phyloP scores from a whole-genome alignment of 2,113 vertebrate species.

The Rhynchomys soricoides region DNA sequence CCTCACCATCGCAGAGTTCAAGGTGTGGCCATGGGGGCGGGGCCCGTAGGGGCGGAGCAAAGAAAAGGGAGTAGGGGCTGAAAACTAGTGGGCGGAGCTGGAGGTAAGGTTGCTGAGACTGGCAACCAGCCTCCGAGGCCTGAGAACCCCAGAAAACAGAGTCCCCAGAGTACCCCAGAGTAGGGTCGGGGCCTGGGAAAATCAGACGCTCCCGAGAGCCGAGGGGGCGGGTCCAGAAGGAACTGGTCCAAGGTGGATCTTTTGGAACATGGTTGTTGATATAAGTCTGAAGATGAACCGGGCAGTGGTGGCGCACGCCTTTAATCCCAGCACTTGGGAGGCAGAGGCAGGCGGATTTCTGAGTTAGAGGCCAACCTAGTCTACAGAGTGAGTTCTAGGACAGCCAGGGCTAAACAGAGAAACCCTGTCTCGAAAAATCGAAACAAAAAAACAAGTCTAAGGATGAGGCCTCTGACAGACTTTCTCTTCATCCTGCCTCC shows the following conservation, averaged over 20 bases:
- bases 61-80: not conserved
- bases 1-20: constrained; percentile 90
- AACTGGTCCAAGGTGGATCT: not conserved
- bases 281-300: not conserved
- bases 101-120: not conserved
- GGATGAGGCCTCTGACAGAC: not conserved
- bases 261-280: not conserved
- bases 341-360: too few species aligned
- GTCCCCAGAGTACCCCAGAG: not conserved
- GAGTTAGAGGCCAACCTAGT: too few species aligned
- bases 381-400: too few species aligned
- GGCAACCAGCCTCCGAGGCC: accelerated
- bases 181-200: not conserved
- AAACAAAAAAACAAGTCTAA: too few species aligned
- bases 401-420: too few species aligned
- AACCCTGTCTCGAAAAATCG: too few species aligned
- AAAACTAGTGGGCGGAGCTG: not conserved
- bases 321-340: too few species aligned
- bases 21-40: constrained; percentile 85
- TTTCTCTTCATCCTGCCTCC: not conserved
- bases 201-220: not conserved
- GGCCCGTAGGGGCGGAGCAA: not conserved
- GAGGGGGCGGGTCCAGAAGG: not conserved
- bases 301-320: too few species aligned
- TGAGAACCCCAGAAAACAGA: not conserved